Conservation (phyloP, 1,140 invertebrate species). For the Dendroctonus ponderosae region DNA sequence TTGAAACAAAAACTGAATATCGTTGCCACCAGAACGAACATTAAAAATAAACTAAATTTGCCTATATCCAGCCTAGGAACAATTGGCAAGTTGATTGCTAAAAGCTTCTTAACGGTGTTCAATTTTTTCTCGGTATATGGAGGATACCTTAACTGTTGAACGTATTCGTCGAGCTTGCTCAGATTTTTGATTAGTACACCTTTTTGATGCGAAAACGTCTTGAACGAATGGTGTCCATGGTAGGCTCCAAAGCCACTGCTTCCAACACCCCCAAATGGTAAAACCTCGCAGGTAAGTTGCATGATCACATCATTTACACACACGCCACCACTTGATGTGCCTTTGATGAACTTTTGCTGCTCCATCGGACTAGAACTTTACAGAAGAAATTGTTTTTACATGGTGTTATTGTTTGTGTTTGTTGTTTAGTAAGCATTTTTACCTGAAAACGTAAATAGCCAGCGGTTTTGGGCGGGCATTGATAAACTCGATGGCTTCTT, state of each 20-base stretch:
- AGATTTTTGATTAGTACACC: conserved; percentile 48
- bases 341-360: conserved; percentile 55
- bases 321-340: conserved; percentile 79
- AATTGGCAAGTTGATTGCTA: background rate
- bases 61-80: too few species aligned
- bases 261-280: conserved; percentile 87
- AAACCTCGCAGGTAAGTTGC: conserved; percentile 74
- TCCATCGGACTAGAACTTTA: conserved; percentile 19
- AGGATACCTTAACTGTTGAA: background rate
- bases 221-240: conserved; percentile 67
- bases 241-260: conserved; percentile 80
- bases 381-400: conserved; percentile 57
- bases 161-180: background rate
- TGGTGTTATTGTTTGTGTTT: too few species aligned
- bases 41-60: too few species aligned
- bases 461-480: conserved; percentile 67
- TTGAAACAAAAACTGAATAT: too few species aligned
- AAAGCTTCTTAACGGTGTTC: background rate
- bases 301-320: conserved; percentile 89
- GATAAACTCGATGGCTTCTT: conserved; percentile 87
- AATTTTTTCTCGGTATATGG: background rate
- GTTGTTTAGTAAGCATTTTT: background rate
- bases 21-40: too few species aligned
- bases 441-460: conserved; percentile 79
- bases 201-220: conserved; percentile 90